A percentile compares a stretch with the other conserved stretches of the same genome.
Conservation (phyloP, 2,113 vertebrate genomes). For the Platycercus adscitus region DNA sequence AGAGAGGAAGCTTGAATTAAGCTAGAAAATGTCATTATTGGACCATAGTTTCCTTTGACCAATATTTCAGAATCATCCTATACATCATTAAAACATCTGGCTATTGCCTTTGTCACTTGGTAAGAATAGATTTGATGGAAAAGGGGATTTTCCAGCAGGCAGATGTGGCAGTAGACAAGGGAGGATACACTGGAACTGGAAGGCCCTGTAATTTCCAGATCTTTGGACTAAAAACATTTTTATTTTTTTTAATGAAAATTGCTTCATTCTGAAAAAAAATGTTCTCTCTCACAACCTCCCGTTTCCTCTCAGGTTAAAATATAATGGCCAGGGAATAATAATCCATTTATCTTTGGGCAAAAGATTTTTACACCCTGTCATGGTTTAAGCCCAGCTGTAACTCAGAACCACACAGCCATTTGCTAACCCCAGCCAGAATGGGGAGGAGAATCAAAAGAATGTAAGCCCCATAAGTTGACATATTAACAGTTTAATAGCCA, state of each 20-base stretch:
- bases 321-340: neutral
- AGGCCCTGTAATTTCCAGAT: neutral
- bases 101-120: fast-evolving
- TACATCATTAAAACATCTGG: neutral
- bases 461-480: neutral
- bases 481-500: neutral
- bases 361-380: neutral
- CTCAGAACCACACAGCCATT: neutral
- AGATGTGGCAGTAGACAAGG: neutral
- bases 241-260: neutral
- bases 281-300: fast-evolving
- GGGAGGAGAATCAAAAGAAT: neutral
- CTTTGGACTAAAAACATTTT: neutral
- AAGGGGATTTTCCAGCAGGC: neutral
- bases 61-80: neutral
- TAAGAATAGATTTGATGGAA: neutral
- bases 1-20: neutral
- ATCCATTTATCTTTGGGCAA: neutral
- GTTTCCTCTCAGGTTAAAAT: neutral
- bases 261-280: neutral
- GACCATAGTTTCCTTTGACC: neutral
- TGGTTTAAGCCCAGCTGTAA: neutral
- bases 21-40: neutral
- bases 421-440: neutral
- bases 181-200: neutral